These are phyloP conservation scores for Syritta pipiens DNA, from an alignment of 2,888 invertebrate genomes.

Conservation along the genomic window DNA sequence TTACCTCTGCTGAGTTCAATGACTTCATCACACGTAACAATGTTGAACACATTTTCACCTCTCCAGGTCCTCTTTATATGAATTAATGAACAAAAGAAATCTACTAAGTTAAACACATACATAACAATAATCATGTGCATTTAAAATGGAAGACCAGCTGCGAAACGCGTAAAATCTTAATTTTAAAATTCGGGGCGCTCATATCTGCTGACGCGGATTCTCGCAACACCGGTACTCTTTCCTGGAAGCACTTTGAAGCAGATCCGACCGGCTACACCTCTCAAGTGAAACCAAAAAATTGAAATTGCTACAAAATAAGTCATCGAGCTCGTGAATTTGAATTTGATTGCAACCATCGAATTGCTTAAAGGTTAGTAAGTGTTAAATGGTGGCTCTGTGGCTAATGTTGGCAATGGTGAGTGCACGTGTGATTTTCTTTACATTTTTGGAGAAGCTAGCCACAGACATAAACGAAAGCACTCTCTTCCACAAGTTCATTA, in stretches of 20 bases:
- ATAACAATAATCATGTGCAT: too few species aligned
- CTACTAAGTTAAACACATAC: too few species aligned
- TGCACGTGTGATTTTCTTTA: background rate
- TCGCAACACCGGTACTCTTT: background rate
- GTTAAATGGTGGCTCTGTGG: background rate
- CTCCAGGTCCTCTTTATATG: too few species aligned
- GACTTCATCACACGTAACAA: background rate
- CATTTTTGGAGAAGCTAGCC: background rate
- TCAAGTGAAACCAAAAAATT: too few species aligned
- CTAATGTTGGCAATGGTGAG: background rate
- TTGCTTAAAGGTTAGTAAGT: background rate
- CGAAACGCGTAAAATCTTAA: too few species aligned
- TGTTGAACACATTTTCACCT: background rate
- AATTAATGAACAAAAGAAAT: too few species aligned
- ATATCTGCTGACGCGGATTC: background rate
- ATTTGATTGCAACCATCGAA: background rate
- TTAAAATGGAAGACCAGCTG: too few species aligned
- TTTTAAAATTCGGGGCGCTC: too few species aligned
- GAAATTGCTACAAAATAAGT: too few species aligned
- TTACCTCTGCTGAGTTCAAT: slow-evolving; percentile 15
- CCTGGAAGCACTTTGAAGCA: too few species aligned
- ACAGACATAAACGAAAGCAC: background rate
- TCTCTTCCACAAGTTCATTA: background rate
- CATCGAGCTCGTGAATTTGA: background rate
- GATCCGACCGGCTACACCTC: too few species aligned